These are phyloP conservation scores for Mionectes olivaceus DNA, from an alignment of 2,797 vertebrate genomes.

Conservation along the genomic window DNA sequence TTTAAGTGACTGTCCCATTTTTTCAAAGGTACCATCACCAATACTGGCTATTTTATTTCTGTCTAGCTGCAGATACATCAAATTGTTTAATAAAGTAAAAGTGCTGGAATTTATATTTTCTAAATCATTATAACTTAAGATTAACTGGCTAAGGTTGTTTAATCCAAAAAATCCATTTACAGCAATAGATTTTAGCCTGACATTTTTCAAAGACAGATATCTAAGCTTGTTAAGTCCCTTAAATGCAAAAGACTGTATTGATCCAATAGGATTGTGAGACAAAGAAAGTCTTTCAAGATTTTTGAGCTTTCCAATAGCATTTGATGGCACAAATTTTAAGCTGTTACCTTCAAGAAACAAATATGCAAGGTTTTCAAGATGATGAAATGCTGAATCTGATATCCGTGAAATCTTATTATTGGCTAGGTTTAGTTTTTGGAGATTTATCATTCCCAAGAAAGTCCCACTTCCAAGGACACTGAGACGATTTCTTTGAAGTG, in stretches of 20 bases:
- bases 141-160: conserved; percentile 73
- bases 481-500: conserved; percentile 72
- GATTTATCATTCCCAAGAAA: conserved; percentile 72
- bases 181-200: conserved; percentile 69
- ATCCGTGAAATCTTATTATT: conserved; percentile 76
- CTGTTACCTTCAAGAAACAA: conserved; percentile 78
- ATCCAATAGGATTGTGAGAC: conserved; percentile 74
- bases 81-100: conserved; percentile 71
- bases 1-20: conserved; percentile 75
- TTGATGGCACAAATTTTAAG: conserved; percentile 72
- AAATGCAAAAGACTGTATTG: conserved; percentile 75
- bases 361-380: conserved; percentile 71
- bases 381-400: conserved; percentile 71
- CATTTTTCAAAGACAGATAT: conserved; percentile 72
- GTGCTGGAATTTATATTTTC: conserved; percentile 73
- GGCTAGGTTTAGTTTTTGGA: conserved; percentile 75
- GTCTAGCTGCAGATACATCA: conserved; percentile 75
- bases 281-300: conserved; percentile 77
- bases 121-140: conserved; percentile 76
- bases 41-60: conserved; percentile 75
- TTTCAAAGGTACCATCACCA: conserved; percentile 73
- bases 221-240: conserved; percentile 72
- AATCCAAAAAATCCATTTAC: conserved; percentile 74
- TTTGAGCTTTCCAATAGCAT: conserved; percentile 70
- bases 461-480: conserved; percentile 60